Evolutionary conservation across 2,113 vertebrate species (phyloP), one percentile per base, ranked within the genome.

Genomic region (Deroptyus accipitrinus): DNA sequence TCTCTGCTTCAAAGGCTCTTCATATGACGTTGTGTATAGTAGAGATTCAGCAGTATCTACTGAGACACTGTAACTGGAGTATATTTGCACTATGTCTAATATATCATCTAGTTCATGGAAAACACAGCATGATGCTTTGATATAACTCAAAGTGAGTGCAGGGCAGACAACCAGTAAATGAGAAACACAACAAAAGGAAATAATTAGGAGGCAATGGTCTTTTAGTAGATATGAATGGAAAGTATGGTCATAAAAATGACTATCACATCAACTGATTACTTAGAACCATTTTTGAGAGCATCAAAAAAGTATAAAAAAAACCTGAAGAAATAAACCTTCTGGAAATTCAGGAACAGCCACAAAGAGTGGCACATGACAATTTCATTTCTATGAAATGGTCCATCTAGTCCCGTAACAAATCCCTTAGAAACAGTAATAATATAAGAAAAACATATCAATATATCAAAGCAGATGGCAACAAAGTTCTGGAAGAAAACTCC

Each of bases 21-120:
- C 88, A 66, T 7, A 2, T 7, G 5, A 77, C 7, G 4, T 13
- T 1, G 3, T 11, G 9, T 13, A 16, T 5, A 37, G 27, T 1
- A 78, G 27, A 81, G 51, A 30, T 66, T 17, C 39, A 70, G 62
- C 44, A 52, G 11, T 3, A 54, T 5, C 52, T 49, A 44, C n/a
- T 15, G 39, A 49, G 33, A 57, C n/a, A 48, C 23, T 17, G 44
- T 17, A 51, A 54, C 2, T 28, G 33, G 20, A 55, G 9, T 4
- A 3, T 23, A 48, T 23, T 51, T 5, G 0, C 80, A 59, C 31
- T 41, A 33, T 2, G 11, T 27, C 77, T 76, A 81, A 73, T 13
- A 7, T 3, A 57, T 44, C 25, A 48, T 7, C 25, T 19, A 25
- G 11, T 20, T 74, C 35, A 78, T 7, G 16, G 31, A 64, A 73